Evolutionary conservation across 2,113 vertebrate genomes (phyloP).

Genomic region (Carlito syrichta): DNA sequence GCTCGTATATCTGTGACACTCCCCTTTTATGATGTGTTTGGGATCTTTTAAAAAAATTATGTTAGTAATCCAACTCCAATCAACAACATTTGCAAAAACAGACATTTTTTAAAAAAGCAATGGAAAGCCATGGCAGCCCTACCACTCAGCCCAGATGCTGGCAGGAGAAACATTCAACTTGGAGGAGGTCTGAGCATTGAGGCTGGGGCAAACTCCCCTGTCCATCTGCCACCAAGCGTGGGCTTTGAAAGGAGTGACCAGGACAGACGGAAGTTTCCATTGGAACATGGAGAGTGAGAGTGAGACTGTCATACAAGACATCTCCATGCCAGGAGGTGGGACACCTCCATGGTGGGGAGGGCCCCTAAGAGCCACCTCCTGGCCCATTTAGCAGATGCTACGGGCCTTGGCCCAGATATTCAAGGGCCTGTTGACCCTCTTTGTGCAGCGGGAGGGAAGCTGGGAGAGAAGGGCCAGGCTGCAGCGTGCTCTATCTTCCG

Average conservation of each 20-base stretch:
- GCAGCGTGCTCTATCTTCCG: not conserved
- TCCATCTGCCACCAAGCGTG: no score
- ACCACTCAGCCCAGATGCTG: not conserved
- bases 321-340: not conserved
- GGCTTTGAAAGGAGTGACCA: not conserved
- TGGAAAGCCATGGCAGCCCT: accelerated
- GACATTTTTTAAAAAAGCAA: not conserved
- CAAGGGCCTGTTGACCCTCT: accelerated
- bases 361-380: not conserved
- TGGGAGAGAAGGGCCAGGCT: no score
- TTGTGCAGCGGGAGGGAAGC: accelerated
- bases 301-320: not conserved
- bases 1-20: not conserved
- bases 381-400: not conserved
- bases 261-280: accelerated
- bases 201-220: not conserved
- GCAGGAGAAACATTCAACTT: not conserved
- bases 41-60: not conserved
- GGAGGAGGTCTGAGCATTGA: not conserved
- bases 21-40: not conserved
- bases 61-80: not conserved
- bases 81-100: not conserved
- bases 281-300: accelerated
- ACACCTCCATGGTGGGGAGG: accelerated
- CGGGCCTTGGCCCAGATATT: accelerated